Percentiles rank a stretch among this genome's conserved stretches.
phyloP scores from a whole-genome alignment of 2,888 invertebrate genomes.

The Minunthozetes semirufus region DNA sequence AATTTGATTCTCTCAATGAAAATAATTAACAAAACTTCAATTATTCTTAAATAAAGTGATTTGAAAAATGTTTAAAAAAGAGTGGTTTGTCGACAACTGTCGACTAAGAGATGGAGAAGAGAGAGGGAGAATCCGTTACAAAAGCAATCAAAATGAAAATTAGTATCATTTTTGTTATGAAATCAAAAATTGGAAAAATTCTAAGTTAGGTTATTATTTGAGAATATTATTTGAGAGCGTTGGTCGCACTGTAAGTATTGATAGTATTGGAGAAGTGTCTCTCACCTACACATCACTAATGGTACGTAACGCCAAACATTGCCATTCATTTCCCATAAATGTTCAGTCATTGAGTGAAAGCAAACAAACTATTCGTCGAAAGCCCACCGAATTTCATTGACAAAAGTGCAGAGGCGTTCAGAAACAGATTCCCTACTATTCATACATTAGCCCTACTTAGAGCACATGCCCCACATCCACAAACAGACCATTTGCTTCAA shows the following conservation, averaged over 20 bases:
- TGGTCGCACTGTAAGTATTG: not conserved
- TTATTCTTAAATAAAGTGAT: no score
- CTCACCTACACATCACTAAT: slow-evolving; percentile 15
- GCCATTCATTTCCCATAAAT: slow-evolving; percentile 16
- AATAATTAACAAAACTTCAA: no score
- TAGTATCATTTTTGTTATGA: not conserved
- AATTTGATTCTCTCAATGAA: no score
- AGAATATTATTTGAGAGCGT: not conserved
- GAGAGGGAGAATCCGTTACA: no score
- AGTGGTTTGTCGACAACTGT: no score
- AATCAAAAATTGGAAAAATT: not conserved
- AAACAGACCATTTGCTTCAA: not conserved
- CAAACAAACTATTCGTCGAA: not conserved
- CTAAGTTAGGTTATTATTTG: not conserved
- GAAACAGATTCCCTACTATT: not conserved
- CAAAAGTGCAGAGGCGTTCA: slow-evolving; percentile 17
- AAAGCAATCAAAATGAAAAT: no score
- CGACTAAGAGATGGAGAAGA: no score
- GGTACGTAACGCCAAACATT: not conserved
- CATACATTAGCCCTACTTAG: not conserved
- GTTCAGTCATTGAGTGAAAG: not conserved
- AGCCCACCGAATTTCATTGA: slow-evolving; percentile 22
- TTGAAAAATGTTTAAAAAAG: no score
- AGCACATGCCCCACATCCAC: not conserved
- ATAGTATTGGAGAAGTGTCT: not conserved